Conservation (phyloP, 2,797 vertebrate genomes). For the Acanthiza pusilla region DNA sequence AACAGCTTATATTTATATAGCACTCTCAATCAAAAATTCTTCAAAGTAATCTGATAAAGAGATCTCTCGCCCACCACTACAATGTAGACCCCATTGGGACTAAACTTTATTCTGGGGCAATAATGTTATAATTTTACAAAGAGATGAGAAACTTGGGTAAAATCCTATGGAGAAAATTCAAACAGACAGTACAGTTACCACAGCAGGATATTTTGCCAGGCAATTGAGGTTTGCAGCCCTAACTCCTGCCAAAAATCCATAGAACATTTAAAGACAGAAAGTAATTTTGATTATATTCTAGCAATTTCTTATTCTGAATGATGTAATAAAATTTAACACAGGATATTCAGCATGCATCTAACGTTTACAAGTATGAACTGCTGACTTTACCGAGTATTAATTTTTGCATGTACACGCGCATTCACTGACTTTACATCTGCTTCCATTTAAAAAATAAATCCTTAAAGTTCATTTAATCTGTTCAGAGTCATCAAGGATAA, state of each 20-base stretch:
- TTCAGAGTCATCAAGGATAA: neutral
- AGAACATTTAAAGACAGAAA: neutral
- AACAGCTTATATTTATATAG: neutral
- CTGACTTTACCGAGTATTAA: neutral
- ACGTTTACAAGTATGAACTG: neutral
- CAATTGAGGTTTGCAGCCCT: neutral
- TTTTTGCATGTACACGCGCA: accelerated
- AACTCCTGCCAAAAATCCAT: conserved; percentile 24
- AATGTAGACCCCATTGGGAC: accelerated
- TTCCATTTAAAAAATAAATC: conserved; percentile 28
- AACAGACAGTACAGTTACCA: neutral
- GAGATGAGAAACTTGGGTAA: neutral
- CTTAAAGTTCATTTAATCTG: conserved; percentile 28
- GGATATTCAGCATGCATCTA: neutral
- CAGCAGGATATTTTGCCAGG: neutral
- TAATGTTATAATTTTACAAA: neutral
- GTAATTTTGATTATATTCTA: neutral
- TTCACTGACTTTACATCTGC: neutral
- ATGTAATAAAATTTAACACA: conserved; percentile 4
- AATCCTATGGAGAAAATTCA: neutral
- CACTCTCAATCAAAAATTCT: neutral
- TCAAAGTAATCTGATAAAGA: conserved; percentile 8
- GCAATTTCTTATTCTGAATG: conserved; percentile 2
- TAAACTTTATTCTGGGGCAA: neutral
- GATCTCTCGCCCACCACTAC: neutral